A percentile compares a stretch with the other conserved stretches of the same genome.
Evolutionary conservation across 2,888 invertebrate species (phyloP).

Genomic region (Brachynemurus nebulosus): DNA sequence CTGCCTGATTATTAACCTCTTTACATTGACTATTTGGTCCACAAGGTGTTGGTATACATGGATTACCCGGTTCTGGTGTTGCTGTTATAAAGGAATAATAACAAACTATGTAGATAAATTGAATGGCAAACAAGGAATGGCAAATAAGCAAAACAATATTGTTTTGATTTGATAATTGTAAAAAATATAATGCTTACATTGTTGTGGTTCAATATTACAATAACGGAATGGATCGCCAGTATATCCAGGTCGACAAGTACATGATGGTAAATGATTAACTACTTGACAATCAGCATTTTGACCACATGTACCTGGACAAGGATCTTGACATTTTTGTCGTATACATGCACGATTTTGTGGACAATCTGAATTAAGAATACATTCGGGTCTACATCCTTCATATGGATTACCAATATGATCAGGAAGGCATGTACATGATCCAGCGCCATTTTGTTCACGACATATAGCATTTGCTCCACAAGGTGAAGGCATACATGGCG

Average conservation of each 20-base stretch:
- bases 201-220: constrained; percentile 27
- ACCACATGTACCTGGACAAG: constrained; percentile 48
- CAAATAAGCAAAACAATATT: too few relatives aligned
- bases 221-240: constrained; percentile 33
- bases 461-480: constrained; percentile 38
- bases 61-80: constrained; percentile 32
- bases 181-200: constrained; percentile 34
- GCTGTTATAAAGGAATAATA: constrained; percentile 7
- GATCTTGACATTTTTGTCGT: constrained; percentile 40
- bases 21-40: constrained; percentile 65
- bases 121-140: too few relatives aligned
- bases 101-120: too few relatives aligned
- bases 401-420: constrained; percentile 43
- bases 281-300: constrained; percentile 46
- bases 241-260: constrained; percentile 36
- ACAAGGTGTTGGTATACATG: constrained; percentile 61
- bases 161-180: too few relatives aligned
- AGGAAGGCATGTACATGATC: constrained; percentile 37
- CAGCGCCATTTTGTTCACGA: constrained; percentile 35
- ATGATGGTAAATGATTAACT: constrained; percentile 31
- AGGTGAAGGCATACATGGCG: constrained; percentile 33
- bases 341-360: constrained; percentile 39
- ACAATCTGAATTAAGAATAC: constrained; percentile 40
- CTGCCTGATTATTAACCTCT: constrained; percentile 26
- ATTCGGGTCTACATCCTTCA: constrained; percentile 43